phyloP scores from a whole-genome alignment of 2,113 vertebrate genomes.

The Picathartes gymnocephalus region DNA sequence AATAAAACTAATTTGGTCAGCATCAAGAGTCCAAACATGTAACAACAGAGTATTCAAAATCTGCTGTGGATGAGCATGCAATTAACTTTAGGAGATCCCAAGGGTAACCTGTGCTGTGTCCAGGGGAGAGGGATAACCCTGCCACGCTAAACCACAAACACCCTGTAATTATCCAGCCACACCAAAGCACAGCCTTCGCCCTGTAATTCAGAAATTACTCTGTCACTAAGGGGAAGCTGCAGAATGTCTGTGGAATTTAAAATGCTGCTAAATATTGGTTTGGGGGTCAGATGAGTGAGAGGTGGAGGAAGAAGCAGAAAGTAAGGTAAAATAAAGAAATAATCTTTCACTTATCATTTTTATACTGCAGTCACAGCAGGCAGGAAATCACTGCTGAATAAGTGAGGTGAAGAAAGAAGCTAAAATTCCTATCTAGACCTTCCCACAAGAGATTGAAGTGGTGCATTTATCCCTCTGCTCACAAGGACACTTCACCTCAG shows the following conservation, averaged over 20 bases:
- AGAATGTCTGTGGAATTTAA: not conserved
- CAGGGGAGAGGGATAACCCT: not conserved
- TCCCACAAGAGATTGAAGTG: not conserved
- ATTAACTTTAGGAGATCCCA: not conserved
- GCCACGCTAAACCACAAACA: not conserved
- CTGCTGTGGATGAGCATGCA: not conserved
- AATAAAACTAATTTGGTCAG: not conserved
- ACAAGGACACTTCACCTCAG: rapidly evolving
- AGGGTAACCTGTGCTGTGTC: not conserved
- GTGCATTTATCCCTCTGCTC: not conserved
- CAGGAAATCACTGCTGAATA: not conserved
- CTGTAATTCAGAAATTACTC: not conserved
- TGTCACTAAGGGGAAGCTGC: not conserved
- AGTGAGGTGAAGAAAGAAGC: not conserved
- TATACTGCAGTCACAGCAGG: not conserved
- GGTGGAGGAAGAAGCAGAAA: not conserved
- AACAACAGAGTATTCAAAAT: not conserved
- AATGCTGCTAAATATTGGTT: not conserved
- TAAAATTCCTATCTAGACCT: not conserved
- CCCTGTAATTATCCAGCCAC: not conserved
- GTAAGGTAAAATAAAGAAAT: not conserved
- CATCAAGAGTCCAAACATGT: not conserved
- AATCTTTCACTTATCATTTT: not conserved
- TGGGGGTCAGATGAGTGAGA: not conserved
- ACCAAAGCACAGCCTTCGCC: not conserved